These are phyloP conservation scores for Philaethria dido DNA, from an alignment of 2,888 invertebrate genomes.

Conservation along the genomic window DNA sequence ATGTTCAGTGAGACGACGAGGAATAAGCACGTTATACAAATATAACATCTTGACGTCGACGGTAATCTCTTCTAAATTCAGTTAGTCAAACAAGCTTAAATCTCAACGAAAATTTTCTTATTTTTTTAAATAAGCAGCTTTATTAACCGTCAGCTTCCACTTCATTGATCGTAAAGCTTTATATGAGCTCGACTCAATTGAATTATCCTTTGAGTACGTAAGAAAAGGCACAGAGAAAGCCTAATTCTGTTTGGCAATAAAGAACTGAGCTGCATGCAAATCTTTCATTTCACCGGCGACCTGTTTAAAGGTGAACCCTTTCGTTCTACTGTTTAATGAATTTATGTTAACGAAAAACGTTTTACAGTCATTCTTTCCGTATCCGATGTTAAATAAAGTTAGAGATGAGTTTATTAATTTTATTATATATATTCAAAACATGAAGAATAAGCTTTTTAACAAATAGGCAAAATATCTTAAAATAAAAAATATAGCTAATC, in stretches of 20 bases:
- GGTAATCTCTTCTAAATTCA: constrained; percentile 17
- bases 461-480: no score
- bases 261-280: constrained; percentile 22
- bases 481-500: no score
- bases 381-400: no score
- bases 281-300: constrained; percentile 6
- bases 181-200: constrained; percentile 60
- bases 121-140: constrained; percentile 34
- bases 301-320: constrained; percentile 8
- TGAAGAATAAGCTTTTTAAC: no score
- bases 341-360: not conserved
- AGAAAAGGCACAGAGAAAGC: constrained; percentile 68
- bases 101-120: constrained; percentile 31
- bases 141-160: constrained; percentile 39
- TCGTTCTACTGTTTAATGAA: not conserved
- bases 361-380: not conserved
- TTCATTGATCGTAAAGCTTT: constrained; percentile 59
- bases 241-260: constrained; percentile 57
- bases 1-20: not conserved
- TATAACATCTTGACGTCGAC: not conserved
- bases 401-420: no score
- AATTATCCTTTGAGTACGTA: constrained; percentile 56
- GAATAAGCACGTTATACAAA: not conserved
- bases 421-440: no score
- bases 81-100: constrained; percentile 6